These are phyloP conservation scores for Ophion slaviceki DNA, from an alignment of 2,888 invertebrate genomes.

Conservation along the genomic window DNA sequence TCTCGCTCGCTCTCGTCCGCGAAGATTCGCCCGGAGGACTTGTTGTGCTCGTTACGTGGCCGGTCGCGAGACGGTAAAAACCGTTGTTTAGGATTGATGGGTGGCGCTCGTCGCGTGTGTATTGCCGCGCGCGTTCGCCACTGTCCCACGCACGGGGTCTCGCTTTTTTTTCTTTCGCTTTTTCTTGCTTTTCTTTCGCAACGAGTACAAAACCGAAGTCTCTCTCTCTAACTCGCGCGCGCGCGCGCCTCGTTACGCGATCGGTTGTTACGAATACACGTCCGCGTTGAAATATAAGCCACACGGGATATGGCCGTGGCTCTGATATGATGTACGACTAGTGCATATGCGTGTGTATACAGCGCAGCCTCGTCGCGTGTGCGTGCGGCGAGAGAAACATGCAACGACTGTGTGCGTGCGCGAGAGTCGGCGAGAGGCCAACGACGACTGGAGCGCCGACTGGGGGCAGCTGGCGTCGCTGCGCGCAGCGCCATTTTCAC, in stretches of 20 bases:
- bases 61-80: constrained; percentile 60
- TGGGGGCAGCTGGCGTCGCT: constrained; percentile 58
- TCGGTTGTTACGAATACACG: not conserved
- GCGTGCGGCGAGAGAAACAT: constrained; percentile 39
- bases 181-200: not conserved
- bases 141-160: not conserved
- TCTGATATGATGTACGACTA: constrained; percentile 34
- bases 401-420: constrained; percentile 54
- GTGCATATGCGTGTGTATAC: not conserved
- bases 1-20: no score
- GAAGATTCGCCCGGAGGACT: constrained; percentile 18
- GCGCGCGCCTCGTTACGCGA: constrained; percentile 14
- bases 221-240: no score
- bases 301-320: constrained; percentile 37
- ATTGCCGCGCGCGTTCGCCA: not conserved
- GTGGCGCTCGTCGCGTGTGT: constrained; percentile 30
- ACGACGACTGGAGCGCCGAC: constrained; percentile 73
- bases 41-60: constrained; percentile 62
- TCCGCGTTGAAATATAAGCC: no score
- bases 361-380: constrained; percentile 5
- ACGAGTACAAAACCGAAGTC: no score
- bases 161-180: not conserved
- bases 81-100: constrained; percentile 49
- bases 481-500: constrained; percentile 52
- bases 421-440: constrained; percentile 71